Conservation (phyloP, 2,888 invertebrate genomes). For the Augiades crinisus region DNA sequence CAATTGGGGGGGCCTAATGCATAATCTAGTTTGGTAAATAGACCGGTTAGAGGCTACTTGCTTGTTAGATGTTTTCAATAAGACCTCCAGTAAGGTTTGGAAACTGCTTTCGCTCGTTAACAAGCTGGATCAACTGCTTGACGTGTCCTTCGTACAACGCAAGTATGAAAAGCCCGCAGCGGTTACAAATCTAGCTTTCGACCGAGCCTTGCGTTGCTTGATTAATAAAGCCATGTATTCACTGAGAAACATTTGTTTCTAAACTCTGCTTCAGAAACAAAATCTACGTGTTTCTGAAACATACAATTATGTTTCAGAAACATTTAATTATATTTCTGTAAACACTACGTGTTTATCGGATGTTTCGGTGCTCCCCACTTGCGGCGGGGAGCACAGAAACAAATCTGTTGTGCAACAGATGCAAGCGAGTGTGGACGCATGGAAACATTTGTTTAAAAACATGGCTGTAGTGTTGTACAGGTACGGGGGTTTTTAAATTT, state of each 20-base stretch:
- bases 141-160: too few species aligned
- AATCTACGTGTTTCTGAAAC: slow-evolving; percentile 6
- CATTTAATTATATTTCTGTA: not conserved
- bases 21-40: too few species aligned
- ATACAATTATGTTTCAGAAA: not conserved
- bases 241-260: not conserved
- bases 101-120: too few species aligned
- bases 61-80: too few species aligned
- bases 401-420: not conserved
- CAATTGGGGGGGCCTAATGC: too few species aligned
- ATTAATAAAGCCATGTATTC: not conserved
- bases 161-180: too few species aligned
- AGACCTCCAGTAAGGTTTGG: too few species aligned
- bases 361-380: not conserved
- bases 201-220: too few species aligned
- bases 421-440: not conserved
- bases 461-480: not conserved
- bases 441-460: not conserved
- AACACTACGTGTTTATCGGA: slow-evolving; percentile 2
- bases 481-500: too few species aligned
- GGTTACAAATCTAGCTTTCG: too few species aligned
- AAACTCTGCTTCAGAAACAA: not conserved
- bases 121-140: too few species aligned
- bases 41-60: too few species aligned
- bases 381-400: not conserved